phyloP scores from a whole-genome alignment of 30 jellyfish, hydroid and myxozoan genomes.

The Chrysaora quinquecirrha region DNA sequence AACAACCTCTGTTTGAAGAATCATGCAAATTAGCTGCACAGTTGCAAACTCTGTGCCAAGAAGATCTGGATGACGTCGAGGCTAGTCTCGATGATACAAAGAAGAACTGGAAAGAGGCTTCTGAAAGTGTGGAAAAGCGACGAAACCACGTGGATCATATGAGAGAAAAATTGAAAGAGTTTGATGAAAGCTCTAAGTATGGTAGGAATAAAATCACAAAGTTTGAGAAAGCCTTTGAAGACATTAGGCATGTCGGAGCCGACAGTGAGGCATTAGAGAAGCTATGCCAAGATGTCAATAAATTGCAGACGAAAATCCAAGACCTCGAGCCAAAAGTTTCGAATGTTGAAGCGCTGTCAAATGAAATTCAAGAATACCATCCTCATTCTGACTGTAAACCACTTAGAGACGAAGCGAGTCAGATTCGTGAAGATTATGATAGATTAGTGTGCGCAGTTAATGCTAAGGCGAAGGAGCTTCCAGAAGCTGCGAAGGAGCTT shows the following conservation, averaged over 20 bases:
- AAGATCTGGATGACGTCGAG: slow-evolving; percentile 54
- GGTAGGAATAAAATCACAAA: slow-evolving; percentile 63
- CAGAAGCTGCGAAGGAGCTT: slow-evolving; percentile 62
- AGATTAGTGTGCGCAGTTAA: slow-evolving; percentile 38
- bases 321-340: slow-evolving; percentile 75
- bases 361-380: slow-evolving; percentile 68
- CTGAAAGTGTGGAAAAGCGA: slow-evolving; percentile 64
- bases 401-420: slow-evolving; percentile 77
- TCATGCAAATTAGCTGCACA: slow-evolving; percentile 31
- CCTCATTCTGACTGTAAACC: slow-evolving; percentile 74
- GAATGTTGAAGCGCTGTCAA: slow-evolving; percentile 37
- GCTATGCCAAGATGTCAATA: slow-evolving; percentile 48
- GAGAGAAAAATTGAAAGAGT: slow-evolving; percentile 63
- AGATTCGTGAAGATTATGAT: slow-evolving; percentile 65
- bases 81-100: slow-evolving; percentile 38
- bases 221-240: slow-evolving; percentile 66
- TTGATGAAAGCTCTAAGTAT: slow-evolving; percentile 50
- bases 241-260: slow-evolving; percentile 39
- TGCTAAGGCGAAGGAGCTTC: slow-evolving; percentile 46
- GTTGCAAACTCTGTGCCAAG: slow-evolving; percentile 58
- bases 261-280: slow-evolving; percentile 49
- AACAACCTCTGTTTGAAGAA: slow-evolving; percentile 60
- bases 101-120: slow-evolving; percentile 73
- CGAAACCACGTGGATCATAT: slow-evolving; percentile 69
- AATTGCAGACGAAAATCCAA: slow-evolving; percentile 53